phyloP scores from a whole-genome alignment of 2,888 invertebrate species.

The Steromphala cineraria region DNA sequence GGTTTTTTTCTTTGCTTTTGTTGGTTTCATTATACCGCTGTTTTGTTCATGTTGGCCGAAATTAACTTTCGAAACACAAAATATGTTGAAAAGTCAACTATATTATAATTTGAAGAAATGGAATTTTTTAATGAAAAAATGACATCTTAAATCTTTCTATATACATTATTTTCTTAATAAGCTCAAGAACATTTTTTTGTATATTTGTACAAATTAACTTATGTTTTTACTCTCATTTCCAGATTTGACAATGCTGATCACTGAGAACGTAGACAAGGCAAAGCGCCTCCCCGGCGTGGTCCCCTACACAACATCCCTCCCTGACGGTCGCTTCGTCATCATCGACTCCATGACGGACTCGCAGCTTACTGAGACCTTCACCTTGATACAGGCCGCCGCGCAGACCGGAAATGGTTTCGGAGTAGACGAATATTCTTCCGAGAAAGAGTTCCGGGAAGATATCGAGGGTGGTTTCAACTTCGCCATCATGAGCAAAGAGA shows the following conservation, averaged over 20 bases:
- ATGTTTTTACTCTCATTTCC: too few species aligned
- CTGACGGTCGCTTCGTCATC: slow-evolving; percentile 37
- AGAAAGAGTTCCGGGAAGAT: slow-evolving; percentile 44
- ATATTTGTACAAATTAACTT: too few species aligned
- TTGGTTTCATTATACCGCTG: too few species aligned
- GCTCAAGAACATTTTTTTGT: too few species aligned
- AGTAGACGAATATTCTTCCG: slow-evolving; percentile 43
- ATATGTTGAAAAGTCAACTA: too few species aligned
- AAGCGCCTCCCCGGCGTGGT: slow-evolving; percentile 33
- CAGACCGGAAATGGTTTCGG: slow-evolving; percentile 51
- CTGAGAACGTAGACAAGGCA: slow-evolving; percentile 11
- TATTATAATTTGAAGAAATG: too few species aligned
- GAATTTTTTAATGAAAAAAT: too few species aligned
- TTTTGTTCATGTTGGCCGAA: too few species aligned
- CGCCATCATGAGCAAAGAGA: slow-evolving; percentile 42
- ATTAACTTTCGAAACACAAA: too few species aligned
- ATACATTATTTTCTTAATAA: too few species aligned
- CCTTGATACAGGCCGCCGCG: slow-evolving; percentile 46
- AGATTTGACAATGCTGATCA: background rate
- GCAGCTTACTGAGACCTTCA: slow-evolving; percentile 50
- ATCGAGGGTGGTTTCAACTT: slow-evolving; percentile 44
- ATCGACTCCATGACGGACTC: slow-evolving; percentile 51
- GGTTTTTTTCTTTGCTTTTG: too few species aligned
- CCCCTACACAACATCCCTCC: slow-evolving; percentile 41
- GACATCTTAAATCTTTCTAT: too few species aligned